Evolutionary conservation across 2,888 invertebrate species (phyloP), one percentile per base, ranked within the genome.

Genomic region (Petrolisthes manimaculis): DNA sequence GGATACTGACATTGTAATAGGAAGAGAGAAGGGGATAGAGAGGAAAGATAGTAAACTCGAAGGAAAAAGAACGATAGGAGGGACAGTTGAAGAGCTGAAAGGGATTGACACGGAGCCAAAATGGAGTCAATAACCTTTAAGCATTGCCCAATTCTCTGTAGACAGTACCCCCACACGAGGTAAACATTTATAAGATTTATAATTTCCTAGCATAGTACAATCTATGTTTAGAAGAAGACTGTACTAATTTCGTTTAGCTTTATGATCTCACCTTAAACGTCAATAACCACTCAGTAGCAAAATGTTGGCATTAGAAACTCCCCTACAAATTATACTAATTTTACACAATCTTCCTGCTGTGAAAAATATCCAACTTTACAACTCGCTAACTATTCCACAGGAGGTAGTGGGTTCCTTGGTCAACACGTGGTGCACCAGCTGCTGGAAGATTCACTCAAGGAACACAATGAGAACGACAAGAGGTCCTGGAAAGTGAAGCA

Each of bases 371-470:
- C 37, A 37, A 37, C 37, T 37, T 37, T 37, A 37, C 37, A 37
- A 37, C 37, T 37, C 37, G 37, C 37, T 37, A 37, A 37, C 37
- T 37, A 37, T 37, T 37, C 37, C 37, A 4, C 78, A 87, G 87
- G 87, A 12, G 87, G 87, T 12, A 83, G 87, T 56, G 87, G 87
- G 56, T 87, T 87, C 83, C 54, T 87, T 37, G 87, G 87, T 21
- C 83, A 79, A 54, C 83, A 87, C 18, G 79, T 87, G 53, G 87
- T 87, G 54, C 56, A 77, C 3, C 78, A 87, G 83, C 83, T 87
- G 21, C 79, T 78, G 71, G 24, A 54, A 54, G 79, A 55, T 18
- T 24, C 69, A 21, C 71, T 54, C 21, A 79, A 79, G 9, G 53
- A 51, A 6, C 67, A 54, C 24, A 56, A 6, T 5, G 69, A 53